phyloP scores from a whole-genome alignment of 2,888 invertebrate species.

The Apotomis capreana region DNA sequence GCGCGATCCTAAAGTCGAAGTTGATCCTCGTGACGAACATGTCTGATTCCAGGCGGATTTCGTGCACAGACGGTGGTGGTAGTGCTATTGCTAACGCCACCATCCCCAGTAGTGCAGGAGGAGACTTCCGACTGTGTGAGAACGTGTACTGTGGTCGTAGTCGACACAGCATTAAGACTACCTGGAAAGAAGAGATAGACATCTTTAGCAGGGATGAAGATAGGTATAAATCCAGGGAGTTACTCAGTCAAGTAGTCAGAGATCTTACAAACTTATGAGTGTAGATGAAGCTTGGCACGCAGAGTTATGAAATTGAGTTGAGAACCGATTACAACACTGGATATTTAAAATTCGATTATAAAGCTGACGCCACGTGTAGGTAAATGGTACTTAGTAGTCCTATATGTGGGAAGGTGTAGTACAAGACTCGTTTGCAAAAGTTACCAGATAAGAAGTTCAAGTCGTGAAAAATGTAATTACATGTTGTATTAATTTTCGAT shows the following conservation, averaged over 20 bases:
- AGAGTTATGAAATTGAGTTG: no score
- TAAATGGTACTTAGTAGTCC: no score
- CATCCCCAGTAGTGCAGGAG: conserved; percentile 95
- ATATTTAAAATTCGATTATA: no score
- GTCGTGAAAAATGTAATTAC: no score
- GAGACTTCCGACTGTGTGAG: conserved; percentile 93
- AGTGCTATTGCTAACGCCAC: conserved; percentile 97
- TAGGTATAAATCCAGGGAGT: not conserved
- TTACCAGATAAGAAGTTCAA: no score
- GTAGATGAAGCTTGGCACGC: no score
- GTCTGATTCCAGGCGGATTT: conserved; percentile 96
- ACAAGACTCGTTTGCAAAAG: no score
- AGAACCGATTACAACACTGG: no score
- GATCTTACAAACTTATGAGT: no score
- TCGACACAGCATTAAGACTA: conserved; percentile 95
- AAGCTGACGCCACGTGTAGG: no score
- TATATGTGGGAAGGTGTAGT: no score
- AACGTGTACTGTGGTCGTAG: conserved; percentile 96
- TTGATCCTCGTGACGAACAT: conserved; percentile 98
- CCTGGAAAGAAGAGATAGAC: conserved; percentile 84
- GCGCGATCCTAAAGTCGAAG: conserved; percentile 98
- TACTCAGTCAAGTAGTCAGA: not conserved
- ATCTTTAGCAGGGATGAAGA: not conserved
- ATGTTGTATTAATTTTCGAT: no score
- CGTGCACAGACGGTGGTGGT: conserved; percentile 98